These are phyloP conservation scores for Barnardius zonarius DNA, from an alignment of 2,113 vertebrate genomes.

Conservation along the genomic window DNA sequence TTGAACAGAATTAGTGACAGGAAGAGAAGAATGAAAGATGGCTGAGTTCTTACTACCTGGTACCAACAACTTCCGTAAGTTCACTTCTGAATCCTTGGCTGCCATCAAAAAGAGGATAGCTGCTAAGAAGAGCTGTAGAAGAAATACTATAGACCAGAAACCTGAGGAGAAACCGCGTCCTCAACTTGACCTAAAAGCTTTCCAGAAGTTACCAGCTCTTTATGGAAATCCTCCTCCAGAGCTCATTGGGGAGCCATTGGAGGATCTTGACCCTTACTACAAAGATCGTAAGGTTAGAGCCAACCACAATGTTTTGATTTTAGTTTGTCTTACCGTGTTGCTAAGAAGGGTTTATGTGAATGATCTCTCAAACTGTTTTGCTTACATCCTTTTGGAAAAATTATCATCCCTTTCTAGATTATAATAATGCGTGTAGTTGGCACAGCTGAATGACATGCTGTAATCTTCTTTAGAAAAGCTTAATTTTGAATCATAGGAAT, in stretches of 20 bases:
- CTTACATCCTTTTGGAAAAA: not conserved
- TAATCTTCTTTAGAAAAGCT: not conserved
- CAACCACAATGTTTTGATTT: not conserved
- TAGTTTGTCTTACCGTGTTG: not conserved
- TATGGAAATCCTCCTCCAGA: conserved; percentile 86
- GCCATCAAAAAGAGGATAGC: conserved; percentile 86
- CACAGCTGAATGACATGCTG: not conserved
- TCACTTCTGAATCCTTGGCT: conserved; percentile 90
- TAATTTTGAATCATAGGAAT: not conserved
- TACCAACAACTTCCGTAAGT: conserved; percentile 86
- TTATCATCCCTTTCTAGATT: not conserved
- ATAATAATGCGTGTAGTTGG: not conserved
- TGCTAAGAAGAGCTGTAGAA: conserved; percentile 49
- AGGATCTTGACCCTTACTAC: conserved; percentile 93
- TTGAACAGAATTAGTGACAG: conserved; percentile 74
- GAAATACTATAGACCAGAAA: conserved; percentile 22
- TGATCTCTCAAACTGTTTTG: not conserved
- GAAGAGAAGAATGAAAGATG: conserved; percentile 93
- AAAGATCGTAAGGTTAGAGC: conserved; percentile 83
- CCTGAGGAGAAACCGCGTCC: conserved; percentile 74
- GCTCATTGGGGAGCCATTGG: conserved; percentile 89
- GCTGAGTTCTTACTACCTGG: conserved; percentile 83
- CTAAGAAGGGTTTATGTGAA: not conserved
- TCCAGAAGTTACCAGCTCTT: conserved; percentile 90
- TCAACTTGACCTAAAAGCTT: conserved; percentile 86